Evolutionary conservation across 2,888 invertebrate species (phyloP).

Genomic region (Enchytraeus crypticus): DNA sequence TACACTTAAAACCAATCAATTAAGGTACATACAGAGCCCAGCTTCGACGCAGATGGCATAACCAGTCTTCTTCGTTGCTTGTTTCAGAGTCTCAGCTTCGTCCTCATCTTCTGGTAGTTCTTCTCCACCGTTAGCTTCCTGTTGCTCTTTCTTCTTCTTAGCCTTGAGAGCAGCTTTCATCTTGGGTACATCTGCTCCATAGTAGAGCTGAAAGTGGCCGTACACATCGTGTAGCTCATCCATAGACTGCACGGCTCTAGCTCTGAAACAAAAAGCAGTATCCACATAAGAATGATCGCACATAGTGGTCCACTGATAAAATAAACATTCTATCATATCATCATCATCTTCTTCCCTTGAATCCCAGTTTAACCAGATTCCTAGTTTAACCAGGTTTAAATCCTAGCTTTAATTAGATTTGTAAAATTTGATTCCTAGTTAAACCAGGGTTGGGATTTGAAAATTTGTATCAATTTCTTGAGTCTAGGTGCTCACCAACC

Average conservation of each 20-base stretch:
- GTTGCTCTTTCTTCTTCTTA: constrained; percentile 50
- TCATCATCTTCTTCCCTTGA: too few species aligned
- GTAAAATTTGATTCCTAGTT: too few species aligned
- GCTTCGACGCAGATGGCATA: constrained; percentile 79
- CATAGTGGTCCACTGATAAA: too few species aligned
- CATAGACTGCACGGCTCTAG: constrained; percentile 49
- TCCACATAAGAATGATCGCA: too few species aligned
- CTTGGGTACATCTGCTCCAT: constrained; percentile 58
- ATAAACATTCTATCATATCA: too few species aligned
- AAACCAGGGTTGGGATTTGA: too few species aligned
- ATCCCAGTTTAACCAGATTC: too few species aligned
- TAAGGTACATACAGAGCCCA: constrained; percentile 57
- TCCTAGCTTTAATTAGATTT: too few species aligned
- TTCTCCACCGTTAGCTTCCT: constrained; percentile 40
- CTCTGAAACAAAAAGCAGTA: constrained; percentile 30
- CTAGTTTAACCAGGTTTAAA: too few species aligned
- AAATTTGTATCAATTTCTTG: too few species aligned
- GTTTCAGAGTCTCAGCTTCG: constrained; percentile 57
- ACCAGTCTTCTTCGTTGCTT: constrained; percentile 75
- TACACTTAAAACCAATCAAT: background rate
- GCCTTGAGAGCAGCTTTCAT: constrained; percentile 55
- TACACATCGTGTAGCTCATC: constrained; percentile 89
- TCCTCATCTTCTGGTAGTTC: constrained; percentile 53
- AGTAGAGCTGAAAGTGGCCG: constrained; percentile 84
- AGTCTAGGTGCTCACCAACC: too few species aligned